These are phyloP conservation scores for Solenopsis fugax DNA, from an alignment of 1,140 invertebrate genomes.

Conservation along the genomic window DNA sequence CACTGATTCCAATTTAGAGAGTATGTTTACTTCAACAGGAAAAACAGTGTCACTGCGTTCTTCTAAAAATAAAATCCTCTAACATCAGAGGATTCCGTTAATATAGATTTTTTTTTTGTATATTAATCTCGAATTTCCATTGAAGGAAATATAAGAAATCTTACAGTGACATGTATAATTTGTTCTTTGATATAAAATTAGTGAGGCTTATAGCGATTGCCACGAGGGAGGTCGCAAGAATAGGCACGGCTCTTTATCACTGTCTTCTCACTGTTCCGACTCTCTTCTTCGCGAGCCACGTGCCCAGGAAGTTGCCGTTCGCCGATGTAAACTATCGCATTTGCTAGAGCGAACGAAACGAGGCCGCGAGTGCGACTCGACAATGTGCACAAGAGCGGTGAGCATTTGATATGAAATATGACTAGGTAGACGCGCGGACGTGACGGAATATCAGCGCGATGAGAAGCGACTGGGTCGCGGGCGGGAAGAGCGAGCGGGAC, in stretches of 20 bases:
- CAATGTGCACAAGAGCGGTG: slow-evolving; percentile 27
- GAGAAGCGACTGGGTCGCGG: background rate
- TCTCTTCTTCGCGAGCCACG: slow-evolving; percentile 71
- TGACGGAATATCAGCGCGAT: slow-evolving; percentile 38
- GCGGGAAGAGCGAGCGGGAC: background rate
- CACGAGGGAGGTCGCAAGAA: slow-evolving; percentile 17
- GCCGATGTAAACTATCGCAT: slow-evolving; percentile 49
- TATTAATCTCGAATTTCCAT: background rate
- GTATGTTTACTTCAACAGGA: too few species aligned
- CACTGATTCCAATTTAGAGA: too few species aligned
- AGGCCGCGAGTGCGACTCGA: slow-evolving; percentile 45
- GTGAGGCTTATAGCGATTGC: background rate
- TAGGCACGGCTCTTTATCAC: slow-evolving; percentile 66
- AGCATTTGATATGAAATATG: slow-evolving; percentile 47
- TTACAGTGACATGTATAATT: background rate
- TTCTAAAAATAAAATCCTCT: too few species aligned
- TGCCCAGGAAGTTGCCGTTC: slow-evolving; percentile 64
- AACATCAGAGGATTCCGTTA: too few species aligned
- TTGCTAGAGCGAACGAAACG: slow-evolving; percentile 64
- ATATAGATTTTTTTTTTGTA: too few species aligned
- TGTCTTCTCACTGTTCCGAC: slow-evolving; percentile 56
- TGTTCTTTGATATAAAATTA: slow-evolving; percentile 2
- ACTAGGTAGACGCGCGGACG: slow-evolving; percentile 15
- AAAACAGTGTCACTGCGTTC: too few species aligned
- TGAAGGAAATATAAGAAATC: background rate